Percentiles rank a stretch among this genome's conserved stretches.
phyloP scores from a whole-genome alignment of 2,888 invertebrate species.

The Tinea semifulvella region DNA sequence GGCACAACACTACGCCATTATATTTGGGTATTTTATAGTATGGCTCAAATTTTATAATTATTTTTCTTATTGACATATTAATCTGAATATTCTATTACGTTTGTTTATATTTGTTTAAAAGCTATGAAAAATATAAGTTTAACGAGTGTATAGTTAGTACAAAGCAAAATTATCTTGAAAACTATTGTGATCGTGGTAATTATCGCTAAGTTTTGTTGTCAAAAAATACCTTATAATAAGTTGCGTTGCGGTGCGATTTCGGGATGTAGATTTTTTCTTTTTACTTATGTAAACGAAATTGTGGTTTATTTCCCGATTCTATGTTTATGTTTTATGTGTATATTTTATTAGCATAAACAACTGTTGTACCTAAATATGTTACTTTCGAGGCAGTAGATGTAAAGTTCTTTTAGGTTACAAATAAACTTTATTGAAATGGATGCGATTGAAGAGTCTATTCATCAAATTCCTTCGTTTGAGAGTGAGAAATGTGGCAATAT shows the following conservation, averaged over 20 bases:
- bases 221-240: constrained; percentile 11
- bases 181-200: too few relatives aligned
- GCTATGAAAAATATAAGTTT: too few relatives aligned
- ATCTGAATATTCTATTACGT: too few relatives aligned
- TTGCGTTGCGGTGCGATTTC: constrained; percentile 5
- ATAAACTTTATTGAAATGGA: constrained; percentile 1
- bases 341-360: constrained; percentile 1
- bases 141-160: too few relatives aligned
- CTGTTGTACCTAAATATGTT: background rate
- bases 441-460: background rate
- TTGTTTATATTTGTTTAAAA: too few relatives aligned
- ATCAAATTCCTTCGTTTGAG: background rate
- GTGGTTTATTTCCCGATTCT: background rate
- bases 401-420: constrained; percentile 8
- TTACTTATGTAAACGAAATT: constrained; percentile 5
- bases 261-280: constrained; percentile 4
- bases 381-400: background rate
- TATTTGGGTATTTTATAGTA: too few relatives aligned
- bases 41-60: too few relatives aligned
- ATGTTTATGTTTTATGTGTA: background rate
- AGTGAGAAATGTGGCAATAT: background rate
- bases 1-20: too few relatives aligned
- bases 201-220: too few relatives aligned
- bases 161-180: too few relatives aligned
- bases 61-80: too few relatives aligned